Conservation (phyloP, 1,140 invertebrate species). For the Drosophila lacertosa region DNA sequence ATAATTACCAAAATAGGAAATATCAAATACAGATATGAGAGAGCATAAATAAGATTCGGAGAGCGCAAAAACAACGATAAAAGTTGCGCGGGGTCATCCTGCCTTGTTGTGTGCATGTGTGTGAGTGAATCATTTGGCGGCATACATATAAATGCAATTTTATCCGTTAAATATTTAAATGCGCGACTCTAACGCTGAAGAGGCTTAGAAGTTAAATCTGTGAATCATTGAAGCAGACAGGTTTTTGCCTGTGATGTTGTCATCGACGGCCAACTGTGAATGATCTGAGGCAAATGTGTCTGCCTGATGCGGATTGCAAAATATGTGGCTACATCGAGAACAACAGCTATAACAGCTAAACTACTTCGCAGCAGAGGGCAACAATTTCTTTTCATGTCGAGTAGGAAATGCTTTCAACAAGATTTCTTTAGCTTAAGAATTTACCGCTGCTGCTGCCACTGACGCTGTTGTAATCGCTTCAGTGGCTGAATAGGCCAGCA, state of each 20-base stretch:
- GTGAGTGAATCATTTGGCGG: slow-evolving; percentile 27
- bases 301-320: slow-evolving; percentile 23
- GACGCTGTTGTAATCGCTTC: slow-evolving; percentile 39
- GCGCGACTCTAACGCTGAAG: neutral
- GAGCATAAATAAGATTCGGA: slow-evolving; percentile 3
- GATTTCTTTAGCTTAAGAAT: slow-evolving; percentile 75
- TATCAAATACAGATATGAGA: slow-evolving; percentile 13
- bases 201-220: slow-evolving; percentile 25
- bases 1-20: slow-evolving; percentile 72
- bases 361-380: slow-evolving; percentile 42
- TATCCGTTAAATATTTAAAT: slow-evolving; percentile 36
- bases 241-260: slow-evolving; percentile 42
- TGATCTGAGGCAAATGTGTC: slow-evolving; percentile 49
- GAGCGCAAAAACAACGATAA: slow-evolving; percentile 10
- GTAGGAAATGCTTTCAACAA: slow-evolving; percentile 79
- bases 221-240: slow-evolving; percentile 41
- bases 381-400: slow-evolving; percentile 58
- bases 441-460: slow-evolving; percentile 51
- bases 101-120: slow-evolving; percentile 2
- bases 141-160: slow-evolving; percentile 27
- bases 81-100: slow-evolving; percentile 34
- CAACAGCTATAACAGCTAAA: neutral
- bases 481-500: slow-evolving; percentile 46
- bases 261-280: slow-evolving; percentile 53
- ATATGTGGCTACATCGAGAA: slow-evolving; percentile 31